Conservation (phyloP, 2,888 invertebrate genomes). For the Lasius platythorax region DNA sequence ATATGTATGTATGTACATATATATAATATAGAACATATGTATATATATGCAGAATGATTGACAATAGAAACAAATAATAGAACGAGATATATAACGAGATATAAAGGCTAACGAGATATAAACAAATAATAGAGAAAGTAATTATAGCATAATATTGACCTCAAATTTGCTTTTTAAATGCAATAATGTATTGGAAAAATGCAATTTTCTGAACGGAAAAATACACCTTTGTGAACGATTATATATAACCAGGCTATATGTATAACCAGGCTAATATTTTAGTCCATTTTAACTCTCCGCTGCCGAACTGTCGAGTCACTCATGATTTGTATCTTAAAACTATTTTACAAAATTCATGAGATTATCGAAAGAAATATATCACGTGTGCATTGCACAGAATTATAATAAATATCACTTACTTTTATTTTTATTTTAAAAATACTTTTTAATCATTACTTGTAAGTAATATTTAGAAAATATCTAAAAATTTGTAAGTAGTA, state of each 20-base stretch:
- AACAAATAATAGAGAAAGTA: background rate
- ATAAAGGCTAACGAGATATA: no score
- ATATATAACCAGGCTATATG: background rate
- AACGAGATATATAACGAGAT: no score
- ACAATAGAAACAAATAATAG: no score
- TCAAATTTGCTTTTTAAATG: background rate
- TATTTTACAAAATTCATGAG: conserved; percentile 1
- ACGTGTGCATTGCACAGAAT: background rate
- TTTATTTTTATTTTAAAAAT: background rate
- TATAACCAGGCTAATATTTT: background rate
- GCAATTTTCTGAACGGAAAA: background rate
- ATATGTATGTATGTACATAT: background rate
- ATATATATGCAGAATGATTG: no score
- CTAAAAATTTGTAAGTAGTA: background rate
- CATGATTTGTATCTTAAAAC: background rate
- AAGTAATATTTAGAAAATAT: background rate
- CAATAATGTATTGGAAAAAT: background rate
- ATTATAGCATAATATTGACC: background rate
- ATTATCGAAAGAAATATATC: background rate
- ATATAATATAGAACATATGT: background rate
- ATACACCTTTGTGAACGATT: background rate
- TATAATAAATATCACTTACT: background rate
- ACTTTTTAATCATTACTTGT: background rate
- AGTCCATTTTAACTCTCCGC: background rate
- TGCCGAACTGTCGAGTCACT: background rate